These are phyloP conservation scores for Pseudopipra pipra DNA, from an alignment of 2,113 vertebrate genomes.

Conservation along the genomic window DNA sequence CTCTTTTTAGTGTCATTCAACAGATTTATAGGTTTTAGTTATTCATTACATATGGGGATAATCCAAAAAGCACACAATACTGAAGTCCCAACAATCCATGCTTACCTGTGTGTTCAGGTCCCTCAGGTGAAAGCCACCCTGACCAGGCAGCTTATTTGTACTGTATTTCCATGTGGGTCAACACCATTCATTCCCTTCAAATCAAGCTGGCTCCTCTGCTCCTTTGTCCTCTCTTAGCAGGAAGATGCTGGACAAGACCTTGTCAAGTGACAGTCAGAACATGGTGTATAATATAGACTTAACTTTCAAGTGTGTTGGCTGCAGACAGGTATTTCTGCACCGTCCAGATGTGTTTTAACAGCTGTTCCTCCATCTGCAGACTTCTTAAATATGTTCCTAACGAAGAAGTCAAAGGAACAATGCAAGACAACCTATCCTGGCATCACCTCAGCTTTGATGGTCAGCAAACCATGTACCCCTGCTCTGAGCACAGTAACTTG, in stretches of 20 bases:
- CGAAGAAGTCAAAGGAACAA: not conserved
- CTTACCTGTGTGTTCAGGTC: not conserved
- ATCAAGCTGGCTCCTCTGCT: not conserved
- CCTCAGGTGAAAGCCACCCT: not conserved
- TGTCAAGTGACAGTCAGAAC: not conserved
- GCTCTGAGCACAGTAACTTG: rapidly evolving
- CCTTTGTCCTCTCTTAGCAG: too few relatives aligned
- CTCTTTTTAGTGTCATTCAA: not conserved
- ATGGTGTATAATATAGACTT: not conserved
- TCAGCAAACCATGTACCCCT: not conserved
- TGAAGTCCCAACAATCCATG: not conserved
- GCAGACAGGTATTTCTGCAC: not conserved
- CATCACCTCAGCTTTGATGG: not conserved
- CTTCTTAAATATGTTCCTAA: not conserved
- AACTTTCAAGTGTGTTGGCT: not conserved
- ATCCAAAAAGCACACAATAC: not conserved
- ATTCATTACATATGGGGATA: not conserved
- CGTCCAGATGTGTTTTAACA: not conserved
- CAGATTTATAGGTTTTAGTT: not conserved
- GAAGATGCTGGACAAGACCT: not conserved
- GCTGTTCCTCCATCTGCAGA: not conserved
- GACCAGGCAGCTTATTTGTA: not conserved
- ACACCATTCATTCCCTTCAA: not conserved
- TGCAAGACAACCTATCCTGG: not conserved
- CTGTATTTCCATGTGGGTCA: not conserved